These are phyloP conservation scores for Oncorhynchus clarkii DNA, from an alignment of 2,113 vertebrate species.

Conservation along the genomic window DNA sequence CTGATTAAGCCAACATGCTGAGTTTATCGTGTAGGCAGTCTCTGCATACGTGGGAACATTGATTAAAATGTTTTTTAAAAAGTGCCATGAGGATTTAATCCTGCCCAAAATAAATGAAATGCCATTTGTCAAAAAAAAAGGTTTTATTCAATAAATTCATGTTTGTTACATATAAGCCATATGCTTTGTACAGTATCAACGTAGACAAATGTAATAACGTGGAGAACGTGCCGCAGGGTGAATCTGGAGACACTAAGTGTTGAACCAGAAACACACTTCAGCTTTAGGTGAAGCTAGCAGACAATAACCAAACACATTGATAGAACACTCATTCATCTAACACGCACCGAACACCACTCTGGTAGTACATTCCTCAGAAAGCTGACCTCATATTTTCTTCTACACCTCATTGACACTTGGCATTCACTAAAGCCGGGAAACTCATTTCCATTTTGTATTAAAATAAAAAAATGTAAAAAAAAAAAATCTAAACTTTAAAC, in stretches of 20 bases:
- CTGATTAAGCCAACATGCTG: no score
- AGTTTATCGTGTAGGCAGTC: no score
- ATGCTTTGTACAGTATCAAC: not conserved
- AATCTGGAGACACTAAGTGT: not conserved
- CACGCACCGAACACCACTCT: not conserved
- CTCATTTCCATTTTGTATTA: slow-evolving; percentile 24
- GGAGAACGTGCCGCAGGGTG: no score
- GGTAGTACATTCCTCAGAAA: not conserved
- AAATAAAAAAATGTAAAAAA: not conserved
- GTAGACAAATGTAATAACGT: not conserved
- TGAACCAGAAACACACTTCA: not conserved
- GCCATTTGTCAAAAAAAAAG: not conserved
- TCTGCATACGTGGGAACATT: no score
- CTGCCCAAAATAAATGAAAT: no score
- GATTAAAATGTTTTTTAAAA: no score
- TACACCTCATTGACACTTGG: no score
- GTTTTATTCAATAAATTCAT: not conserved
- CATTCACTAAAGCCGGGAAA: slow-evolving; percentile 21
- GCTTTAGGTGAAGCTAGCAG: not conserved
- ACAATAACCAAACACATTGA: not conserved
- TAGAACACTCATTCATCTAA: not conserved
- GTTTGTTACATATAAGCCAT: not conserved
- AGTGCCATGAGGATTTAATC: no score
- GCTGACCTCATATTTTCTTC: not conserved
- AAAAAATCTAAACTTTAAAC: slow-evolving; percentile 28